A percentile compares a stretch with the other conserved stretches of the same genome.
Evolutionary conservation across 2,888 invertebrate species (phyloP).

Genomic region (Patella caerulea): DNA sequence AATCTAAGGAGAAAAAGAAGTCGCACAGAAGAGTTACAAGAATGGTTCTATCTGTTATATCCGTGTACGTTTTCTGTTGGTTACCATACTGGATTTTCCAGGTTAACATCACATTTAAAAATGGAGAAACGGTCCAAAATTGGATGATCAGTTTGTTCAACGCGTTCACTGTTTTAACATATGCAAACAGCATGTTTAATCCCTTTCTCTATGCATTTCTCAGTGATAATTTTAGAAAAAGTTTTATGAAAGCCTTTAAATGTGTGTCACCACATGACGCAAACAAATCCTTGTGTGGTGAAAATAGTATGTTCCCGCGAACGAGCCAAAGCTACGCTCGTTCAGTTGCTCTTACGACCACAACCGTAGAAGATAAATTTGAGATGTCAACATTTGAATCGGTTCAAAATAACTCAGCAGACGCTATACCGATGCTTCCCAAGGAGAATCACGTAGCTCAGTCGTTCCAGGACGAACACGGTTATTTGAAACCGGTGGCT

Average conservation of each 20-base stretch:
- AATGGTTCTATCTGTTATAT: conserved; percentile 68
- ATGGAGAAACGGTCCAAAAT: background rate
- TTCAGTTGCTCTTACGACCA: conserved; percentile 26
- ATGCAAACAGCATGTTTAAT: conserved; percentile 69
- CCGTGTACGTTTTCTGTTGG: conserved; percentile 69
- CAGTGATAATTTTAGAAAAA: conserved; percentile 69
- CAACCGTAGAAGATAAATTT: conserved; percentile 35
- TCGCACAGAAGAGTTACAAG: conserved; percentile 67
- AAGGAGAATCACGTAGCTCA: conserved; percentile 3
- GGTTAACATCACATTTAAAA: conserved; percentile 53
- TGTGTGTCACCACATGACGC: conserved; percentile 59
- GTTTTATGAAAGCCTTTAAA: conserved; percentile 68
- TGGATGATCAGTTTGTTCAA: conserved; percentile 60
- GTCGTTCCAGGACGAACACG: conserved; percentile 25
- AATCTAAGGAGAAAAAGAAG: conserved; percentile 66
- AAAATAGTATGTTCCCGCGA: conserved; percentile 58
- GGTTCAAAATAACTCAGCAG: conserved; percentile 2
- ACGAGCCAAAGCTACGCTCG: conserved; percentile 38
- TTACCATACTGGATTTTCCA: conserved; percentile 70
- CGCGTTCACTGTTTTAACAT: conserved; percentile 66
- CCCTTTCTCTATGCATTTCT: conserved; percentile 70
- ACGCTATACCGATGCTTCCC: background rate
- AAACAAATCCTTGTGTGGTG: conserved; percentile 47
- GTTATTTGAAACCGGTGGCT: conserved; percentile 28
- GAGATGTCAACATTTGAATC: conserved; percentile 35